Evolutionary conservation across 1,140 invertebrate species (phyloP).

Genomic region (Bombus turneri): DNA sequence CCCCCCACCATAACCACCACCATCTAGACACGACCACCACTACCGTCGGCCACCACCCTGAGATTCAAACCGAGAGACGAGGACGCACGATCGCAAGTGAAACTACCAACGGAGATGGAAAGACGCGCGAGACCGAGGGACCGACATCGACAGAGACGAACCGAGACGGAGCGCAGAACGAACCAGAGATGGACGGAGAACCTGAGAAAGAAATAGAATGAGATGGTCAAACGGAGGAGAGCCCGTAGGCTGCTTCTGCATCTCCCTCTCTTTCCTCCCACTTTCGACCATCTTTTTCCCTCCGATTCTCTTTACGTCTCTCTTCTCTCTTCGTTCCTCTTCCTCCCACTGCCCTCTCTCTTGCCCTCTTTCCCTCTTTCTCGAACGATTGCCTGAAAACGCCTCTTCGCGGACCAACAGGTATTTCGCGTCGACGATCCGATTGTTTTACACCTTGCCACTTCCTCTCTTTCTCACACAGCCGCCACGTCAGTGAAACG

Average conservation of each 20-base stretch:
- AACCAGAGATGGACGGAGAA: slow-evolving; percentile 16
- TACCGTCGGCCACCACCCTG: slow-evolving; percentile 65
- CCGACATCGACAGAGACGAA: slow-evolving; percentile 19
- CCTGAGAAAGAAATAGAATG: slow-evolving; percentile 11
- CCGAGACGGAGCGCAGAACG: background rate
- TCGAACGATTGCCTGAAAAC: slow-evolving; percentile 38
- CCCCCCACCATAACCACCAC: slow-evolving; percentile 72
- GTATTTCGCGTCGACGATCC: slow-evolving; percentile 29
- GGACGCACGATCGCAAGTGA: slow-evolving; percentile 45
- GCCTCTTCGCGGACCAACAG: slow-evolving; percentile 45
- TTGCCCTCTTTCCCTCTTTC: background rate
- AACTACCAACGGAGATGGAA: slow-evolving; percentile 40
- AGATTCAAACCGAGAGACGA: slow-evolving; percentile 54
- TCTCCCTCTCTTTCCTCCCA: slow-evolving; percentile 47
- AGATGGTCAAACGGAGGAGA: slow-evolving; percentile 9
- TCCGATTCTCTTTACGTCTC: background rate
- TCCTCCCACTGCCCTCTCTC: slow-evolving; percentile 1
- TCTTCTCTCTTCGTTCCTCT: background rate
- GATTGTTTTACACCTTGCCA: slow-evolving; percentile 42
- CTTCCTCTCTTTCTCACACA: background rate
- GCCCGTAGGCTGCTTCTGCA: slow-evolving; percentile 28
- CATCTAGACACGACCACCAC: slow-evolving; percentile 65
- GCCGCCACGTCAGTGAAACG: background rate
- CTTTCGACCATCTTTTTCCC: slow-evolving; percentile 19
- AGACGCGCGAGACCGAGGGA: slow-evolving; percentile 20